Percentiles rank a stretch among this genome's conserved stretches.
Conservation (phyloP, 2,797 vertebrate species). For the Semaprochilodus insignis region DNA sequence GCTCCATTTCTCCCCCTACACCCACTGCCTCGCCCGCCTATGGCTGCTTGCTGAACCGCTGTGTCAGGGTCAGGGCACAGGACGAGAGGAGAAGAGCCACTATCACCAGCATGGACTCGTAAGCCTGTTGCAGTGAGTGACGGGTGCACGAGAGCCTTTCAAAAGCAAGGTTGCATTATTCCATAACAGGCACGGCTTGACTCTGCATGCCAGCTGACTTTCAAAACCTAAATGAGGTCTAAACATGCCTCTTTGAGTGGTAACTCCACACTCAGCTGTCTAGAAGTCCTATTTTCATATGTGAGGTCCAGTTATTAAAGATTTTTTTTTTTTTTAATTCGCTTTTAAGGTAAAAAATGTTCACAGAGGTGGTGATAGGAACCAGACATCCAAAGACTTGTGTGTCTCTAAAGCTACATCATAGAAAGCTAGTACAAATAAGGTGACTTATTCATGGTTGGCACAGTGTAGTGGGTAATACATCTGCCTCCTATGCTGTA, state of each 20-base stretch:
- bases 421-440: too few species aligned
- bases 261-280: background rate
- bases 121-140: background rate
- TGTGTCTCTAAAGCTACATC: too few species aligned
- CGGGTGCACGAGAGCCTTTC: background rate
- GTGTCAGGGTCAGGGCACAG: background rate
- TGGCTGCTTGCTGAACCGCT: slow-evolving; percentile 12
- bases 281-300: background rate
- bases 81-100: background rate
- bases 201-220: background rate
- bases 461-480: too few species aligned
- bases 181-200: background rate
- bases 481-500: too few species aligned
- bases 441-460: too few species aligned
- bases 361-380: too few species aligned
- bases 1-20: slow-evolving; percentile 11
- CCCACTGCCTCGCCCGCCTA: background rate
- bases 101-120: slow-evolving; percentile 3
- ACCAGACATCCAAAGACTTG: too few species aligned
- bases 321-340: background rate
- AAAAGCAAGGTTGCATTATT: background rate
- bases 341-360: too few species aligned
- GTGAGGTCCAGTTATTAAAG: background rate
- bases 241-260: background rate
- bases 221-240: background rate